Evolutionary conservation across 2,888 invertebrate species (phyloP).

Genomic region (Dinocampus coccinellae): DNA sequence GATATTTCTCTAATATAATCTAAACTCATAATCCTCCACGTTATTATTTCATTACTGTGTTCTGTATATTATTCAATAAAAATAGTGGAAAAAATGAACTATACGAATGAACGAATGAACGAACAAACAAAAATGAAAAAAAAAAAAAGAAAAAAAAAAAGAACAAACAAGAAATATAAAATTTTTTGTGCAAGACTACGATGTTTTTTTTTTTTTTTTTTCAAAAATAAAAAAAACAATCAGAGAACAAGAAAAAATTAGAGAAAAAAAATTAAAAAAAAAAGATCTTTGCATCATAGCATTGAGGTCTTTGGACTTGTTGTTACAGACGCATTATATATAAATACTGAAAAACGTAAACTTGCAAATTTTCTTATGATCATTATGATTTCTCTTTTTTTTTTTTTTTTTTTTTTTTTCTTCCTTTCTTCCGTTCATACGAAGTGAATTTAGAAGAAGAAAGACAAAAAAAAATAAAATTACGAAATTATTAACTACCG

Average conservation of each 20-base stretch:
- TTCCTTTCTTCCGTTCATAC: background rate
- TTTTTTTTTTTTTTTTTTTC: too few species aligned
- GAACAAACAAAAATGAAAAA: too few species aligned
- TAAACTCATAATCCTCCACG: background rate
- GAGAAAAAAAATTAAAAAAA: background rate
- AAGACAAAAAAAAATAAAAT: background rate
- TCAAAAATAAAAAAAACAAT: background rate
- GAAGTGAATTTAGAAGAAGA: background rate
- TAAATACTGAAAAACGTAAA: background rate
- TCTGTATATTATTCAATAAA: background rate
- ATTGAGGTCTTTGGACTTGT: constrained; percentile 36
- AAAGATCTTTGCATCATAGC: constrained; percentile 17
- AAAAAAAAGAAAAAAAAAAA: too few species aligned
- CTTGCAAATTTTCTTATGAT: too few species aligned
- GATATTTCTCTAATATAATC: background rate
- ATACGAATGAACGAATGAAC: too few species aligned
- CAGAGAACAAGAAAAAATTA: background rate
- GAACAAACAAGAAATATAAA: background rate
- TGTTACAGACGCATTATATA: background rate
- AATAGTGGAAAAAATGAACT: too few species aligned
- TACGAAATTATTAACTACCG: constrained; percentile 74
- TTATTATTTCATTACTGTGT: background rate
- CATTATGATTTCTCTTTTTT: too few species aligned
- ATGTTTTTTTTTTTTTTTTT: too few species aligned
- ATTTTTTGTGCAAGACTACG: too few species aligned